Base-by-base conservation (phyloP, 2,113 vertebrate genomes). In the Cynopterus brachyotis region DNA sequence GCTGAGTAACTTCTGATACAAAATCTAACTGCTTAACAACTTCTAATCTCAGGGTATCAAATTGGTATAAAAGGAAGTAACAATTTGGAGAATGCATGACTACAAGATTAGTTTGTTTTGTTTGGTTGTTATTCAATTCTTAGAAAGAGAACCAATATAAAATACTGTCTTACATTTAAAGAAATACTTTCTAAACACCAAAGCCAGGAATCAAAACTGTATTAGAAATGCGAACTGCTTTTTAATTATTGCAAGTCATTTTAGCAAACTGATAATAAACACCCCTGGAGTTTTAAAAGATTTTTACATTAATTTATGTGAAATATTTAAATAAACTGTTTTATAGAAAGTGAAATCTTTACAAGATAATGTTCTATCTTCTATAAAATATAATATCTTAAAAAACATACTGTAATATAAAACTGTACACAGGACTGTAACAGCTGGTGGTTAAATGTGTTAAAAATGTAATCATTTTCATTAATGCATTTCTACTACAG, bases 1-100 rank as follows among this genome's bases (percentile, higher is more conserved):
- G 84, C 83, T 98, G 93, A 92, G 73, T 97, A 94, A 96, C 57
- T 97, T 97, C 82, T 95, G 97, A 95, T 97, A 98, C 91, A 91
- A 66, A 96, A 97, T 96, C 96, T 95, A 97, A 95, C 87, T 89
- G 94, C 84, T 55, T 50, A 60, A 83, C 62, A 96, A 97, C 82
- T 75, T 59, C 82, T 91, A 95, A 96, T 90, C 79, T 47, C 37
- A 93, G 96, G 67, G 37, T 86, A 96, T 91, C 79, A 90, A 92
- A 96, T 91, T 96, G 97, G 89, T 86, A 83, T 64, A 62, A 95
- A 96, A 35, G 62, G 53, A 95, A 93, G 37, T 80, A 89, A 84
- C 69, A 87, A 55, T 96, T 97, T 89, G 93, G 85, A 92, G 53
- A 87, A 72, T 59, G n/a, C 64, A 40, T 32, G 85, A 76, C 81